These are phyloP conservation scores for Melitaea cinxia DNA, from an alignment of 1,140 invertebrate genomes.

Conservation along the genomic window DNA sequence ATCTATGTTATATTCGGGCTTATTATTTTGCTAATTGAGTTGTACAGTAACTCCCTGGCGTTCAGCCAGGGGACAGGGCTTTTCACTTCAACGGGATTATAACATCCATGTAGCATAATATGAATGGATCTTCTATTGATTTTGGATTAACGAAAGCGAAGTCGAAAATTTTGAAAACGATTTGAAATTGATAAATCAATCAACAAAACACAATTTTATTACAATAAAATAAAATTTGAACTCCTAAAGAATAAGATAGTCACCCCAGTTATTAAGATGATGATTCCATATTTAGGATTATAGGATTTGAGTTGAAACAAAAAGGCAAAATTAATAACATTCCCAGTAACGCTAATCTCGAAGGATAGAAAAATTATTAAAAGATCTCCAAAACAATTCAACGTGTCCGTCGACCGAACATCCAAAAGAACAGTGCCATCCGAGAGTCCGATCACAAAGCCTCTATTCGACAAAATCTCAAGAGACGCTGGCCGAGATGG, in stretches of 20 bases:
- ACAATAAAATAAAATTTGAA: neutral
- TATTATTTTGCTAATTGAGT: slow-evolving; percentile 59
- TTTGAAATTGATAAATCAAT: neutral
- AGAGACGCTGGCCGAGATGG: slow-evolving; percentile 41
- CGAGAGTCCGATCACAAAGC: slow-evolving; percentile 31
- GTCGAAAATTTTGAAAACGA: slow-evolving; percentile 12
- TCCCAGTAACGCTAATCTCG: neutral
- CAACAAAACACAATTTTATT: neutral
- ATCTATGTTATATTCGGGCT: slow-evolving; percentile 28
- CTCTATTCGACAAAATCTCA: slow-evolving; percentile 36
- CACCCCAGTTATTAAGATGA: no score
- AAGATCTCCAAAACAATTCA: neutral
- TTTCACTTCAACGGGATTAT: slow-evolving; percentile 55
- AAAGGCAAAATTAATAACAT: no score
- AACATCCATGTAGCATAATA: slow-evolving; percentile 38
- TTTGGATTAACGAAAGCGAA: slow-evolving; percentile 33
- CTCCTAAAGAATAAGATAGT: no score
- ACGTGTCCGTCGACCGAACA: slow-evolving; percentile 11
- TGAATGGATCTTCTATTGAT: slow-evolving; percentile 46
- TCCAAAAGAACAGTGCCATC: slow-evolving; percentile 19
- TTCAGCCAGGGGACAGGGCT: slow-evolving; percentile 37
- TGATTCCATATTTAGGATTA: no score
- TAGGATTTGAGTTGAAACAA: no score
- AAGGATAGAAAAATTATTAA: neutral
- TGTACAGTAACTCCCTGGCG: slow-evolving; percentile 39